These are phyloP conservation scores for Drosophila baimaii DNA, from an alignment of 1,140 invertebrate genomes.

Conservation along the genomic window DNA sequence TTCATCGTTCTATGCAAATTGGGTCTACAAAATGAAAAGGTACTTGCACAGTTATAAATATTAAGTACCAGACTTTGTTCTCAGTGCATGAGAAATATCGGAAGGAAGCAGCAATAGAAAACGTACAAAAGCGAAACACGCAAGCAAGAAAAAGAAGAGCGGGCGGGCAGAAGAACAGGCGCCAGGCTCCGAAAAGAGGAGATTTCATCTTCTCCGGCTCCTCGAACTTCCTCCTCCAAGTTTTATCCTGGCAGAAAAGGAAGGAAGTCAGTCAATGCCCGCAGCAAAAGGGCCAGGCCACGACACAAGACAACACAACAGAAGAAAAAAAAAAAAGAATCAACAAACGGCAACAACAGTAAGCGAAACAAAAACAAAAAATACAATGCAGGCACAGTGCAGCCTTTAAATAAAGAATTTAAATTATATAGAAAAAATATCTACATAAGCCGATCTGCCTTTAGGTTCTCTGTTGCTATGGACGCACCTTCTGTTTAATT, in stretches of 20 bases:
- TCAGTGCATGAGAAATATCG: conserved; percentile 57
- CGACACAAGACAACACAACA: conserved; percentile 8
- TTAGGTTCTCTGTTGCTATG: not conserved
- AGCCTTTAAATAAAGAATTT: not conserved
- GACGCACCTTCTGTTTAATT: not conserved
- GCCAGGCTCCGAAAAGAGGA: conserved; percentile 46
- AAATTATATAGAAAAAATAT: not conserved
- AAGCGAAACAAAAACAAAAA: conserved; percentile 62
- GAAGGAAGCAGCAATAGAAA: conserved; percentile 76
- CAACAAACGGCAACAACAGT: conserved; percentile 61
- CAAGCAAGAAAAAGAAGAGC: conserved; percentile 37
- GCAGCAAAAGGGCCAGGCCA: conserved; percentile 63
- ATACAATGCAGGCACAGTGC: conserved; percentile 38
- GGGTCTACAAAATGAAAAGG: too few species aligned
- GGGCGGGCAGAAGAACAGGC: conserved; percentile 28
- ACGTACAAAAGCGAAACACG: conserved; percentile 72
- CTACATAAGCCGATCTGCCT: too few species aligned
- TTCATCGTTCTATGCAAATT: too few species aligned
- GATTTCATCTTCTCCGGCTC: conserved; percentile 39
- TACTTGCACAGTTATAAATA: too few species aligned
- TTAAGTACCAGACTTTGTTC: not conserved
- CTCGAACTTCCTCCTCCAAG: conserved; percentile 9
- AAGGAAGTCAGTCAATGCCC: conserved; percentile 80
- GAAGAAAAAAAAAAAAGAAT: conserved; percentile 13
- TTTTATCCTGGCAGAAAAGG: conserved; percentile 44